phyloP scores from a whole-genome alignment of 2,113 vertebrate genomes.

The Carlito syrichta region DNA sequence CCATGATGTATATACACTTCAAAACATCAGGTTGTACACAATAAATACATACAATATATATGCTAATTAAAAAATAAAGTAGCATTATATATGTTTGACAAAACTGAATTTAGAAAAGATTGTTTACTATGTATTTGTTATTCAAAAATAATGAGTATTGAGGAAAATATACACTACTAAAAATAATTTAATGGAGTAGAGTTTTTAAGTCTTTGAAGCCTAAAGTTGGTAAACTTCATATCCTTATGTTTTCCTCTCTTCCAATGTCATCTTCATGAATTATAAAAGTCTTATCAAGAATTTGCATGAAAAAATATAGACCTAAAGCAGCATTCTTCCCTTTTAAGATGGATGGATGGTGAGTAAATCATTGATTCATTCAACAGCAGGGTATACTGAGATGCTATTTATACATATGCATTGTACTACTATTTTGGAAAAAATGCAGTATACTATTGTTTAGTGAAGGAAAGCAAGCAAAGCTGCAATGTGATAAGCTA shows the following conservation, averaged over 20 bases:
- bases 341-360: background rate
- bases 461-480: background rate
- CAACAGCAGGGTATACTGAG: background rate
- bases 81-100: background rate
- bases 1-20: rapidly evolving
- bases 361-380: background rate
- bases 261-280: background rate
- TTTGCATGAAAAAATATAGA: background rate
- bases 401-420: background rate
- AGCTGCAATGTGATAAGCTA: background rate
- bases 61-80: background rate
- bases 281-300: background rate
- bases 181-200: background rate
- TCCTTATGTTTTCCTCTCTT: background rate
- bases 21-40: too few relatives aligned
- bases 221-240: background rate
- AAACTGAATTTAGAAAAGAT: background rate
- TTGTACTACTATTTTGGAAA: background rate
- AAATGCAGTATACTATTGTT: background rate
- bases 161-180: background rate
- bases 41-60: background rate
- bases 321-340: background rate
- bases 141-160: background rate
- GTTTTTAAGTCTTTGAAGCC: background rate
- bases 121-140: background rate